Percentiles rank a stretch among this genome's conserved stretches.
Conservation (phyloP, 2,797 vertebrate genomes). For the Morus bassanus region DNA sequence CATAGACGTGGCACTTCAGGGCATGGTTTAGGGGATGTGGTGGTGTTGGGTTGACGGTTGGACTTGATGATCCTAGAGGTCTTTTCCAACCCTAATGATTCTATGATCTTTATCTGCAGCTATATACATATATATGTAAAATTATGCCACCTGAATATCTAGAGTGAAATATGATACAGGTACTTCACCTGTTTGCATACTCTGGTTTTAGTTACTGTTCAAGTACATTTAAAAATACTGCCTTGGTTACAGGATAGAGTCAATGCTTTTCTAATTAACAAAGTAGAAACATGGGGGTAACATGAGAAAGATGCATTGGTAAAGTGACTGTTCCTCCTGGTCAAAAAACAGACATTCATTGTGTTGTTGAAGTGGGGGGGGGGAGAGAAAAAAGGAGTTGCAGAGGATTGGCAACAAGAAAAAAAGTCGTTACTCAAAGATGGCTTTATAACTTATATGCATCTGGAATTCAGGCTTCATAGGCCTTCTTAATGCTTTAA, state of each 20-base stretch:
- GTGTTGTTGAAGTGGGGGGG: not conserved
- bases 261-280: not conserved
- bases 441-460: fast-evolving
- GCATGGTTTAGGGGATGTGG: too few species aligned
- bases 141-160: not conserved
- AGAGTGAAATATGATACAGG: not conserved
- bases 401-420: not conserved
- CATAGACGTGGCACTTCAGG: too few species aligned
- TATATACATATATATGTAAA: not conserved
- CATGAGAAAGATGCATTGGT: not conserved
- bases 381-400: not conserved
- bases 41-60: too few species aligned
- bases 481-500: not conserved
- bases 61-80: too few species aligned
- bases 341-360: not conserved
- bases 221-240: not conserved
- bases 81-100: too few species aligned
- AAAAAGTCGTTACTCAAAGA: not conserved
- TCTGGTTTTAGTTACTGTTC: not conserved
- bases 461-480: not conserved
- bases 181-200: not conserved
- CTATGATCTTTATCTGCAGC: not conserved
- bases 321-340: not conserved
- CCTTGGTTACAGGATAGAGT: not conserved
- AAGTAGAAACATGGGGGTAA: not conserved